Evolutionary conservation across 2,113 vertebrate species (phyloP), one percentile per base, ranked within the genome.

Genomic region (Onychostoma macrolepis): DNA sequence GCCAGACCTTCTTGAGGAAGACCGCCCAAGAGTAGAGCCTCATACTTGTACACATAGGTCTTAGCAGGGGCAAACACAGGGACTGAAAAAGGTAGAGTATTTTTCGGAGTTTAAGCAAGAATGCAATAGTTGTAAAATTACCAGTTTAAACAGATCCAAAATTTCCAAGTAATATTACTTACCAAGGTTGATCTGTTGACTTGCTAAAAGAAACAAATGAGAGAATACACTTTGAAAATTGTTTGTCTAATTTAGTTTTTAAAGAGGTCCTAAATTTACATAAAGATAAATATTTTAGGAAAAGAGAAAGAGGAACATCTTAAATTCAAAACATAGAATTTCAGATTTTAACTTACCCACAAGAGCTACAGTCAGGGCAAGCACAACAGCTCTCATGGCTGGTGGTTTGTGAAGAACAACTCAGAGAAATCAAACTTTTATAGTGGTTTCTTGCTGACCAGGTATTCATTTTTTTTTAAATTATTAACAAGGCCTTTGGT

Each of bases 331-430:
- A 67, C 10, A 41, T 45, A 50, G 6, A 17, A 17, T 50, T 50
- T 50, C 48, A 2, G 48, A 50, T 50, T 50, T 53, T 53, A 19
- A 92, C 96, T 96, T 92, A 97, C 97, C 95, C 92, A 94, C 96
- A 9, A 97, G 89, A 92, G 95, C 94, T 89, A 97, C 86, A 72
- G 78, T 89, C 87, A 97, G 87, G 30, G 92, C 91, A 30, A 98
- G 92, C 83, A 95, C 81, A 90, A 97, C 91, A 78, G 83, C 94
- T 94, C 91, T 97, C 97, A 97, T 97, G 91, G 85, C 90, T 91
- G 90, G 81, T 84, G 87, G n/a, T 85, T 41, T 91, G 92, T 93
- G 74, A 74, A 30, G 5, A 7, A 72, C 65, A 63, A 12, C 53
- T 80, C 53, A n/a, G 9, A 67, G 8, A 61, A 1, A 41, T 33